Evolutionary conservation across 2,113 vertebrate genomes (phyloP), one percentile per base, ranked within the genome.

Genomic region (Eulemur rufifrons): DNA sequence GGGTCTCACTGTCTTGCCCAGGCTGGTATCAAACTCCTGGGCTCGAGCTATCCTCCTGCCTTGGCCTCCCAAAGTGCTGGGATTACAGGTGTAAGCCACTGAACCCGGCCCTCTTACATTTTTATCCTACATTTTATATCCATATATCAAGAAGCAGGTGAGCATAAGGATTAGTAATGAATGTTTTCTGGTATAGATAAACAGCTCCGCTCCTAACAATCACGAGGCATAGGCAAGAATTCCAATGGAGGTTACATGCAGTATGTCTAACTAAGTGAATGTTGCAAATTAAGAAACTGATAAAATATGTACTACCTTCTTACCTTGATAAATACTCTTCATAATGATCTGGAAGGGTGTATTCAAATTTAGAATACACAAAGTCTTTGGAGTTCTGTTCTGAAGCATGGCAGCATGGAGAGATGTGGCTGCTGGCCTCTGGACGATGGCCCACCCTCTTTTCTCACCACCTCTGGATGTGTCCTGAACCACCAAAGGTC

Each of bases 111-210:
- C 29, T 64, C 6, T 34, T 3, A 3, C 42, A 34, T 45, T 64
- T 64, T 64, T 23, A 14, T 64, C 18, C 12, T 12, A 64, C 18
- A 47, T 47, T 64, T 45, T 84, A 34, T 42, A 64, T 64, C 59
- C 42, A 23, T 21, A 15, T 23, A 47, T 47, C 34, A 63, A 73
- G 71, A 69, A 42, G 63, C 32, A 18, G 13, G 73, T 66, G 18
- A 66, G 32, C 39, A 81, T 80, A 74, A 64, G 12, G 32, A 34
- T 88, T 88, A 92, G 37, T 71, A 80, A 59, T 54, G 37, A 73
- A 6, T 56, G 9, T 42, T 73, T 88, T 73, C 25, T 47, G 42
- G 63, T 88, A 63, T 91, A 77, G 25, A 54, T 80, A 39, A 20
- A 20, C 7, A 63, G 42, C 11, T 68, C n/a, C 42, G 45, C 25